Base-by-base conservation (phyloP, 2,888 invertebrate species). In the Megamerina dolium region DNA sequence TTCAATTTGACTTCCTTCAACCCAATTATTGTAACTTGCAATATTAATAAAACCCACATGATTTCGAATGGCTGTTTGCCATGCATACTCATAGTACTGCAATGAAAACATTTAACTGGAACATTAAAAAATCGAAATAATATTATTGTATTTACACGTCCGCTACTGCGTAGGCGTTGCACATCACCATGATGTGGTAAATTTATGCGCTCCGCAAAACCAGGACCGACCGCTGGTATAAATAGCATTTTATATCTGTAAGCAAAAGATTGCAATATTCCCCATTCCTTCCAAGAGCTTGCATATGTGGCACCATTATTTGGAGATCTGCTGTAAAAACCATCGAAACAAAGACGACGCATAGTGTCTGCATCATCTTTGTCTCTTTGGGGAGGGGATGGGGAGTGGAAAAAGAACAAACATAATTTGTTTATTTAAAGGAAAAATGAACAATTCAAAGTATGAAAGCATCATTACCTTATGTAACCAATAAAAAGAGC, bases 21-120 rank as follows among this genome's bases (percentile, higher is more conserved):
- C 80, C 83, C 84, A 85, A 60, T 84, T 83, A 61, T 85, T 85
- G 60, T 82, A 85, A 44, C 83, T 83, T 30, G 82, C 83, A 43
- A 85, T 77, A 9, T 79, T 78, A 13, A 85, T 69, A 40, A 79
- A 74, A 41, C 73, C 70, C 9, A 79, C 75, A 17, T 74, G 73
- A 34, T 76, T 73, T 6, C 74, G 70, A 10, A 82, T 64, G 2
- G 82, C 82, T 26, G 75, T 76, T 38, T 76, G 70, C 77, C 82
- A 82, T 1, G 77, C 77, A 1, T 76, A 75, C 45, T 77, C 78
- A 57, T 82, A 85, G 59, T 85, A 84, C 58, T 72, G 38, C 21
- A 17, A 31, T 9, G 10, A 8, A 8, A 23, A 23, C 6, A 23
- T 8, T 23, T 23, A 6, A 8, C 23, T 23, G 23, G 19, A 23